A percentile compares a stretch with the other conserved stretches of the same genome.
phyloP scores from a whole-genome alignment of 2,113 vertebrate species.

The Helogale parvula region DNA sequence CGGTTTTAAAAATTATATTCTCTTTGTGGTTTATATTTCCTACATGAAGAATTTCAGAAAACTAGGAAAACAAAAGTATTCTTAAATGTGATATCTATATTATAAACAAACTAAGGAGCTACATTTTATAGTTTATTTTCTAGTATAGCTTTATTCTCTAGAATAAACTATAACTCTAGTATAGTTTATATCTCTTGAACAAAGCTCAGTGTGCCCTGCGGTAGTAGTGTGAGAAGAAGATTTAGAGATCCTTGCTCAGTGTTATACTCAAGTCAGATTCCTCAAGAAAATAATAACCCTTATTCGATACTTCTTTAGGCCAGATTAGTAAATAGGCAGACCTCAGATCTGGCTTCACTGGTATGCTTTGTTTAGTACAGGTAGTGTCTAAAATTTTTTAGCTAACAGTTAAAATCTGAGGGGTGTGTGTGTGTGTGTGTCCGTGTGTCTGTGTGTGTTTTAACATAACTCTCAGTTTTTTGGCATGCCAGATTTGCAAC shows the following conservation, averaged over 20 bases:
- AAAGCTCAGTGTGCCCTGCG: not conserved
- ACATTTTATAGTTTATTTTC: not conserved
- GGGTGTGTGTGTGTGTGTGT: too few relatives aligned
- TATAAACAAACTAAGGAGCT: not conserved
- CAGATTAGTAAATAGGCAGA: not conserved
- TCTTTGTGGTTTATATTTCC: constrained; percentile 43
- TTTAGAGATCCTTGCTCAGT: not conserved
- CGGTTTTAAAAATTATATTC: constrained; percentile 57
- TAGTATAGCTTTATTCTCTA: not conserved
- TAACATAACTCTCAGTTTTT: not conserved
- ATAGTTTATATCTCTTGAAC: not conserved
- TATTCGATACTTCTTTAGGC: not conserved
- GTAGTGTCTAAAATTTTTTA: not conserved
- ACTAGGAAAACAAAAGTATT: not conserved
- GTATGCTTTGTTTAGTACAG: not conserved
- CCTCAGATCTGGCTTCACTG: not conserved
- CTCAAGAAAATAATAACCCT: not conserved
- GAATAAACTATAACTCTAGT: not conserved
- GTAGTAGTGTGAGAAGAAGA: not conserved
- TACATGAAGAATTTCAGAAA: constrained; percentile 49
- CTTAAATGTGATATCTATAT: not conserved
- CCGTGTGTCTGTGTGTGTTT: too few relatives aligned
- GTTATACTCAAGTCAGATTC: not conserved
- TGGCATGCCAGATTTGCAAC: not conserved
- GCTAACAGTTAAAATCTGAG: not conserved